Evolutionary conservation across 1,140 invertebrate species (phyloP).

Genomic region (Nomia melanderi): DNA sequence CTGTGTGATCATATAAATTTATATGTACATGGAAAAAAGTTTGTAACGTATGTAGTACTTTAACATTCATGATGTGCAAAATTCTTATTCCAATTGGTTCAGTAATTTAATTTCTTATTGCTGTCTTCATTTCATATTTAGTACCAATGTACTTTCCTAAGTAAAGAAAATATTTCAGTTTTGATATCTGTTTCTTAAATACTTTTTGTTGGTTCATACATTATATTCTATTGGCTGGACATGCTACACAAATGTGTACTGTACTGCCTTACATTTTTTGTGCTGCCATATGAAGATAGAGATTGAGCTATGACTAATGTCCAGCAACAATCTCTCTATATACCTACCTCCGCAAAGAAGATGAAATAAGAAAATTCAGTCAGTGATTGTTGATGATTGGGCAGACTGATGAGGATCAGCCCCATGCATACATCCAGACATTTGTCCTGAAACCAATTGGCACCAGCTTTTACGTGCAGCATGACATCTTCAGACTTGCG

Average conservation of each 20-base stretch:
- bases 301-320: conserved; percentile 68
- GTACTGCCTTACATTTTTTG: conserved; percentile 66
- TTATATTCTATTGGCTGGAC: conserved; percentile 50
- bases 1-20: not conserved
- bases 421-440: conserved; percentile 94
- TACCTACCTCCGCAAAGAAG: conserved; percentile 60
- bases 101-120: conserved; percentile 57
- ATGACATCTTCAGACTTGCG: conserved; percentile 94
- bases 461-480: conserved; percentile 93
- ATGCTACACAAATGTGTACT: conserved; percentile 49
- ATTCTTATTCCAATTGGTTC: conserved; percentile 57
- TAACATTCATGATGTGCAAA: conserved; percentile 5
- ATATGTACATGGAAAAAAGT: not conserved
- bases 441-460: conserved; percentile 94
- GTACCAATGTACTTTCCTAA: not conserved
- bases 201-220: conserved; percentile 18
- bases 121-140: not conserved
- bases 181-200: conserved; percentile 16
- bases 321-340: conserved; percentile 65
- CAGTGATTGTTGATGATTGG: conserved; percentile 77
- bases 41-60: not conserved
- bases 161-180: conserved; percentile 9
- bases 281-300: conserved; percentile 69
- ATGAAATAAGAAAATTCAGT: conserved; percentile 67
- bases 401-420: conserved; percentile 95